Base-by-base conservation (phyloP, 2,113 vertebrate genomes). In the Muntiacus muntjak region DNA sequence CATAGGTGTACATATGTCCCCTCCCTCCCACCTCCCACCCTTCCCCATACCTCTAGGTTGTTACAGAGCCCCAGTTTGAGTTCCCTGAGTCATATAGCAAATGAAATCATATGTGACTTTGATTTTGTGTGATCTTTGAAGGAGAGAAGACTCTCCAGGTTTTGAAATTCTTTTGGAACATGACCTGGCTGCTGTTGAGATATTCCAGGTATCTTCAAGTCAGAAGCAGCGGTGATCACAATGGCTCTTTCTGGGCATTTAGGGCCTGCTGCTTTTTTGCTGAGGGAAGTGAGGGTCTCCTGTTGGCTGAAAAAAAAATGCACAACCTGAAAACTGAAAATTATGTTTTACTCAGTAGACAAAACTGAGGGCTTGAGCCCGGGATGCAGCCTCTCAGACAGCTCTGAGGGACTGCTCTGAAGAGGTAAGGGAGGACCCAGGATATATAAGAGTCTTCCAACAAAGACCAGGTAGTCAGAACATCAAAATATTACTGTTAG, bases 61-160 rank as follows among this genome's bases (percentile, higher is more conserved):
- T 47, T 47, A 11, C 78, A 33, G 45, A 81, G 78, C 78, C 16
- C 45, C 16, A 33, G 45, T 30, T 81, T 50, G 45, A 50, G 16
- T 21, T 81, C 28, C 9, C 28, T 81, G 78, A 81, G 47, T 50
- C 45, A 50, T 81, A 33, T 1, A 81, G 28, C 28, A 50, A 50
- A 76, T 95, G 19, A 6, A 86, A 47, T 82, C 76, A 82, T 87
- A 87, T 33, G 50, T 26, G 14, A 50, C 82, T 79, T 94, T n/a
- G 60, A 43, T 43, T 95, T 62, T 87, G 25, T 54, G 45, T 91
- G 13, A 15, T 93, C 55, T 90, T 87, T 62, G 50, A 50, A 71
- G 21, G 19, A 91, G 50, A 84, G 67, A 76, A 88, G 30, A 33
- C 21, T 36, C 12, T 16, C 17, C 57, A 43, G 15, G 89, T 62